Evolutionary conservation across 2,797 vertebrate genomes (phyloP).

Genomic region (Helostoma temminkii): DNA sequence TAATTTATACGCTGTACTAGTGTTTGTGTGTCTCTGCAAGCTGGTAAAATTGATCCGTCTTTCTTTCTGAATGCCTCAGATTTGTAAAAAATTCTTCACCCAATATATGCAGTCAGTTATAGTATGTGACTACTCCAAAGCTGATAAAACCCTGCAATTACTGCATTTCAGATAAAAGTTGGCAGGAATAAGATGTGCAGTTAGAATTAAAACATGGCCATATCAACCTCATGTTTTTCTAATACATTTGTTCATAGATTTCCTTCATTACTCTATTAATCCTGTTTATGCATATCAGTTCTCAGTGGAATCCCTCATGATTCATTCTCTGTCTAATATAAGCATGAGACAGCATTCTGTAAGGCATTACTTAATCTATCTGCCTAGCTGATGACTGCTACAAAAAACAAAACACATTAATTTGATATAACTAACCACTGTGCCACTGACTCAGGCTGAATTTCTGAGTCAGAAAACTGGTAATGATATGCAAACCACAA

Average conservation of each 20-base stretch:
- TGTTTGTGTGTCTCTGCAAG: neutral
- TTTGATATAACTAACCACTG: conserved; percentile 2
- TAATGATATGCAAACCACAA: conserved; percentile 6
- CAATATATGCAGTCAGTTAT: neutral
- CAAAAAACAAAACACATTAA: conserved; percentile 27
- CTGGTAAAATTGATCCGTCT: neutral
- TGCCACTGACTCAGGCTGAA: conserved; percentile 2
- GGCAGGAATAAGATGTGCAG: conserved; percentile 4
- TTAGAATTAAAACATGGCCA: conserved; percentile 6
- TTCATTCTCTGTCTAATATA: neutral
- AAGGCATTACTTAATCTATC: conserved; percentile 9
- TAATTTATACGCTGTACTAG: neutral
- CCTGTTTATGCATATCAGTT: neutral
- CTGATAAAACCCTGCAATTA: conserved; percentile 6
- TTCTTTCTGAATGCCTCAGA: neutral
- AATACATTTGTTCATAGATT: conserved; percentile 1
- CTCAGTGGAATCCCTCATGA: conserved; percentile 23
- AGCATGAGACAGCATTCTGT: neutral
- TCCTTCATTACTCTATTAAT: conserved; percentile 8
- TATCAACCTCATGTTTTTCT: neutral
- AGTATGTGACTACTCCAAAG: neutral
- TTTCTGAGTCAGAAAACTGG: neutral
- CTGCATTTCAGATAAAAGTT: conserved; percentile 3
- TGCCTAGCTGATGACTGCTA: conserved; percentile 9
- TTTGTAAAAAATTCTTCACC: neutral